Conservation (phyloP, 2,888 invertebrate species). For the Neria commutata region DNA sequence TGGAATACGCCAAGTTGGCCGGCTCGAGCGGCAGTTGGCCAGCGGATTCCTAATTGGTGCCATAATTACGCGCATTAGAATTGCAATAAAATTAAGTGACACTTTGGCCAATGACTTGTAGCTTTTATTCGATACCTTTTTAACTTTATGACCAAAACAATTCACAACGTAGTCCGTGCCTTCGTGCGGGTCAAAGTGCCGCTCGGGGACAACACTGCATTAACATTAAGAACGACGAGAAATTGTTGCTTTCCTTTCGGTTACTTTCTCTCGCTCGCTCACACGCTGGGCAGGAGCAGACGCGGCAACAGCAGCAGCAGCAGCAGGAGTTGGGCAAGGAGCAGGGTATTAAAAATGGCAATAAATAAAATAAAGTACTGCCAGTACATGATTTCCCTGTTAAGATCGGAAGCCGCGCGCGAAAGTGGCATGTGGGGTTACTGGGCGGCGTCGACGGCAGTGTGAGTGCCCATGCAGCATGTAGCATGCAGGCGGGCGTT, state of each 20-base stretch:
- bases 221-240: slow-evolving; percentile 54
- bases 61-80: neutral
- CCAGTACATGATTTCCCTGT: slow-evolving; percentile 59
- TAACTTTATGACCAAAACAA: slow-evolving; percentile 55
- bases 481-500: slow-evolving; percentile 28
- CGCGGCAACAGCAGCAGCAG: too few relatives aligned
- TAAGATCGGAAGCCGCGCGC: slow-evolving; percentile 42
- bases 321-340: too few relatives aligned
- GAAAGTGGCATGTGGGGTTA: neutral
- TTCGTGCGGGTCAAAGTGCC: slow-evolving; percentile 30
- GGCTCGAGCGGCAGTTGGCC: neutral
- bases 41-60: neutral
- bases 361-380: slow-evolving; percentile 58
- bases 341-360: slow-evolving; percentile 54
- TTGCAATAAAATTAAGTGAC: slow-evolving; percentile 4
- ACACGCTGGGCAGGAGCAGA: slow-evolving; percentile 10
- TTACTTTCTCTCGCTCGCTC: neutral
- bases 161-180: slow-evolving; percentile 31
- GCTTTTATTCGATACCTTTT: slow-evolving; percentile 39
- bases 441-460: slow-evolving; percentile 10
- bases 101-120: slow-evolving; percentile 2
- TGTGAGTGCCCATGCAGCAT: neutral
- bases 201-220: slow-evolving; percentile 52
- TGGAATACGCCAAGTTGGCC: too few relatives aligned
- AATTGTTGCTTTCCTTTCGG: slow-evolving; percentile 15